Evolutionary conservation across 1,140 invertebrate genomes (phyloP).

Genomic region (Anagrus nilaparvatae): DNA sequence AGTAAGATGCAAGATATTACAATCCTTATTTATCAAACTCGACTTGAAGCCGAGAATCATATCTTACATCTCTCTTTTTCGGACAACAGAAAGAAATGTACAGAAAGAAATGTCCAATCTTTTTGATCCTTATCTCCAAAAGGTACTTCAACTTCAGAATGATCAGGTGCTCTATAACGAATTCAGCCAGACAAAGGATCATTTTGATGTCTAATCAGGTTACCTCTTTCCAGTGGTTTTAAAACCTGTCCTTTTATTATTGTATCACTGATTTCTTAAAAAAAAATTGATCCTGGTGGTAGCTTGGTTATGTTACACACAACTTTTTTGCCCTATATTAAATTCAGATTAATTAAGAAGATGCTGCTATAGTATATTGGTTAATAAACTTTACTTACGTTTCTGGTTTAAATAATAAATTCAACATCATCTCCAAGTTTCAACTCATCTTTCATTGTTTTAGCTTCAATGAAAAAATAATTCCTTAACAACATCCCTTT

Average conservation of each 20-base stretch:
- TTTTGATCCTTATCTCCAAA: slow-evolving; percentile 94
- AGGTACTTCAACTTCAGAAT: slow-evolving; percentile 82
- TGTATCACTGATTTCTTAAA: slow-evolving; percentile 88
- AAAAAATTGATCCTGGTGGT: slow-evolving; percentile 84
- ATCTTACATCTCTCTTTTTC: too few relatives aligned
- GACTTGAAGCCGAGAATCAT: too few relatives aligned
- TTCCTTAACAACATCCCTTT: slow-evolving; percentile 95
- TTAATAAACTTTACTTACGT: slow-evolving; percentile 53
- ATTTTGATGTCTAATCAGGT: slow-evolving; percentile 52
- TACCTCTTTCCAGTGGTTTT: slow-evolving; percentile 73
- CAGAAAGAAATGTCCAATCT: too few relatives aligned
- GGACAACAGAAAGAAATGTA: too few relatives aligned
- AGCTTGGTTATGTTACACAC: slow-evolving; percentile 87
- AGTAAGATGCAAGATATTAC: too few relatives aligned
- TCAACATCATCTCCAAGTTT: slow-evolving; percentile 91
- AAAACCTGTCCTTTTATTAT: slow-evolving; percentile 80
- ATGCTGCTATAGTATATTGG: not conserved
- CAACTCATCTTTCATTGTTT: slow-evolving; percentile 65
- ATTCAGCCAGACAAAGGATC: slow-evolving; percentile 80
- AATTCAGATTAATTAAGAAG: slow-evolving; percentile 7
- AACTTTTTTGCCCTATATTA: slow-evolving; percentile 79
- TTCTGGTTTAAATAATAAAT: slow-evolving; percentile 91
- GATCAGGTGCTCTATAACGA: slow-evolving; percentile 72
- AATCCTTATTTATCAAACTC: too few relatives aligned
- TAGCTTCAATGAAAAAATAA: slow-evolving; percentile 90